Evolutionary conservation across 1,140 invertebrate species (phyloP).

Genomic region (Pectinophora gossypiella): DNA sequence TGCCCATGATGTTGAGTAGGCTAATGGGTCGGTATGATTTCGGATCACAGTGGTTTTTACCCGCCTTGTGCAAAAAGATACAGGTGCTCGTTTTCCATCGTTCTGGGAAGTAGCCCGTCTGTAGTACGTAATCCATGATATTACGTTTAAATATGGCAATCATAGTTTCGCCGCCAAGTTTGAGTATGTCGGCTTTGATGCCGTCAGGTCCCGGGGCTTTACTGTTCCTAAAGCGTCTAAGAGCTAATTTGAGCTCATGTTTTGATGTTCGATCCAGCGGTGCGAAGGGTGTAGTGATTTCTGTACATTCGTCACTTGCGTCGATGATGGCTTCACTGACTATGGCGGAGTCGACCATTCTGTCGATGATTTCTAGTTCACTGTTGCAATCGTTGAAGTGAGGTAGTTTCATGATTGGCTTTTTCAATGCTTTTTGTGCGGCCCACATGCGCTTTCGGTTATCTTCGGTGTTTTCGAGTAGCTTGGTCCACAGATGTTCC

Average conservation of each 20-base stretch:
- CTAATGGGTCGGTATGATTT: slow-evolving; percentile 6
- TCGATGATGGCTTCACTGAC: slow-evolving; percentile 6
- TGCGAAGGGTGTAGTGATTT: slow-evolving; percentile 5
- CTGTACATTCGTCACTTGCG: slow-evolving; percentile 1
- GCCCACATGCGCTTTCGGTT: slow-evolving; percentile 5
- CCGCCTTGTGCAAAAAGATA: slow-evolving; percentile 8
- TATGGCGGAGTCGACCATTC: slow-evolving; percentile 3
- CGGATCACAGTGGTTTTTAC: slow-evolving; percentile 1
- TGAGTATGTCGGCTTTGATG: slow-evolving; percentile 8
- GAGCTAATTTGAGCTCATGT: slow-evolving; percentile 5
- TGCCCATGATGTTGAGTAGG: slow-evolving; percentile 9
- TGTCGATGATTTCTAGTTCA: slow-evolving; percentile 6
- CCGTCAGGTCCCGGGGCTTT: slow-evolving; percentile 1
- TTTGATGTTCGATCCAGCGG: slow-evolving; percentile 8
- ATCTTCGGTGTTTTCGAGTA: slow-evolving; percentile 3
- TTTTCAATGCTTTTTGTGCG: slow-evolving; percentile 1
- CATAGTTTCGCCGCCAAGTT: slow-evolving; percentile 7
- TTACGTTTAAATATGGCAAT: not conserved
- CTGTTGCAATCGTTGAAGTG: slow-evolving; percentile 1
- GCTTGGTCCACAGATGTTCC: slow-evolving; percentile 3
- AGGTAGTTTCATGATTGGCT: slow-evolving; percentile 5
- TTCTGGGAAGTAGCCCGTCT: slow-evolving; percentile 7
- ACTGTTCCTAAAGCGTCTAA: slow-evolving; percentile 5
- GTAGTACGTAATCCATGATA: slow-evolving; percentile 1
- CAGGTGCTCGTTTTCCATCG: slow-evolving; percentile 6